Percentiles rank a stretch among this genome's conserved stretches.
Evolutionary conservation across 2,797 vertebrate species (phyloP).

Genomic region (Dallia pectoralis): DNA sequence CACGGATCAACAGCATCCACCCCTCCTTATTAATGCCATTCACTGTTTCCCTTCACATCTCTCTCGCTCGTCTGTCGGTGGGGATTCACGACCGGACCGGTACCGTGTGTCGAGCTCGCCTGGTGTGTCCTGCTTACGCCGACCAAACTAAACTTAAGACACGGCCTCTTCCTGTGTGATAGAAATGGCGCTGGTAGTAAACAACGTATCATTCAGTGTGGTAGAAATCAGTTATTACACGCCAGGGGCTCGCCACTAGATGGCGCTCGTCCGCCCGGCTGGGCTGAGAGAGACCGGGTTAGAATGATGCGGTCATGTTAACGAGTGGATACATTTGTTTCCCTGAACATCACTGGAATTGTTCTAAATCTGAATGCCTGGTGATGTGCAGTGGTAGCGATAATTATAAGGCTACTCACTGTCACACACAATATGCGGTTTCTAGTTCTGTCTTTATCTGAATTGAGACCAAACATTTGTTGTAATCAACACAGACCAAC

Average conservation of each 20-base stretch:
- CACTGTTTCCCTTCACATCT: conserved; percentile 5
- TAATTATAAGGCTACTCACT: not conserved
- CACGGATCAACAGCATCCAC: conserved; percentile 27
- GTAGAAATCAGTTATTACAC: conserved; percentile 14
- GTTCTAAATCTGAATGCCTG: not conserved
- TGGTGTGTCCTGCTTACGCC: not conserved
- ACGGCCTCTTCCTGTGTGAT: conserved; percentile 4
- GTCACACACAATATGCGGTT: not conserved
- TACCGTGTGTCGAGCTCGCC: not conserved
- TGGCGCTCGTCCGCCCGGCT: conserved; percentile 24
- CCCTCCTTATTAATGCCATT: conserved; percentile 30
- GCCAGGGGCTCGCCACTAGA: conserved; percentile 17
- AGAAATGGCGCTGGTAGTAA: no score
- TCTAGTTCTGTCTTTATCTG: not conserved
- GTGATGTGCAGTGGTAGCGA: not conserved
- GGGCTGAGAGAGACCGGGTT: not conserved
- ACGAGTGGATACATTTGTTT: not conserved
- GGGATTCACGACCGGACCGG: no score
- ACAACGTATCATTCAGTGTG: no score
- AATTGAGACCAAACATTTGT: not conserved
- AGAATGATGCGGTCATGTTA: conserved; percentile 4
- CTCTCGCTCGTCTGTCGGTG: not conserved
- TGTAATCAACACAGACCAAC: not conserved
- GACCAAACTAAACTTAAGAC: no score
- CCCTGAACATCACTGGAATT: not conserved